Conservation (phyloP, 2,113 vertebrate species). For the Reinhardtius hippoglossoides region DNA sequence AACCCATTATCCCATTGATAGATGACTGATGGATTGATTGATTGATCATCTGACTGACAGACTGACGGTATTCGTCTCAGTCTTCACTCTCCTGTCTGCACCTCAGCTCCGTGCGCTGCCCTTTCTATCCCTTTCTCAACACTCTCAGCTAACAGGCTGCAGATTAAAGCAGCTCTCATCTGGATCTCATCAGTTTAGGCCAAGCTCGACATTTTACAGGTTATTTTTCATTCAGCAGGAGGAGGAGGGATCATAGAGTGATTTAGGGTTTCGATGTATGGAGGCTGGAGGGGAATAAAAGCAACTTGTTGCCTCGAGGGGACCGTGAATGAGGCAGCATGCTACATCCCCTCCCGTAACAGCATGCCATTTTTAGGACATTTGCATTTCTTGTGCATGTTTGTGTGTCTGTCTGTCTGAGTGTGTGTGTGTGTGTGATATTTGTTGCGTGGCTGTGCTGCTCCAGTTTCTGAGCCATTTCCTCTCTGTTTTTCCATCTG, state of each 20-base stretch:
- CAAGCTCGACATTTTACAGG: conserved; percentile 56
- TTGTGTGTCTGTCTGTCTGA: background rate
- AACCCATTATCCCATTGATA: conserved; percentile 35
- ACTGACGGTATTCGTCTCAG: conserved; percentile 47
- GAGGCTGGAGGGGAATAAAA: conserved; percentile 71
- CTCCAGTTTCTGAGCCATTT: conserved; percentile 54
- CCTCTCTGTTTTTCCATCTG: conserved; percentile 54
- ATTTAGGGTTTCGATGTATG: conserved; percentile 70
- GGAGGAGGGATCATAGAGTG: conserved; percentile 31
- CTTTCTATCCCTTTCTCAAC: conserved; percentile 56
- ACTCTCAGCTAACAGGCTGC: conserved; percentile 39
- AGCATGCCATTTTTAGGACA: conserved; percentile 35
- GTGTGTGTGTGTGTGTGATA: conserved; percentile 27
- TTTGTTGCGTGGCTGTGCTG: conserved; percentile 40
- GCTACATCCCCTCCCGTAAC: conserved; percentile 44
- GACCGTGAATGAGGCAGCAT: conserved; percentile 43
- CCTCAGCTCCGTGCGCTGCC: conserved; percentile 25
- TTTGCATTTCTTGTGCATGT: conserved; percentile 20
- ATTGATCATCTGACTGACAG: conserved; percentile 41
- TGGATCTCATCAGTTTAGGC: conserved; percentile 75
- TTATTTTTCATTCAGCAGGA: conserved; percentile 70
- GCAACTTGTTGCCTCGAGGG: conserved; percentile 55
- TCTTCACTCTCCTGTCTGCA: conserved; percentile 45
- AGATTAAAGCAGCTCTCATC: conserved; percentile 73
- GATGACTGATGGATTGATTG: conserved; percentile 33